Evolutionary conservation across 2,113 vertebrate species (phyloP).

Genomic region (Taurulus bubalis): DNA sequence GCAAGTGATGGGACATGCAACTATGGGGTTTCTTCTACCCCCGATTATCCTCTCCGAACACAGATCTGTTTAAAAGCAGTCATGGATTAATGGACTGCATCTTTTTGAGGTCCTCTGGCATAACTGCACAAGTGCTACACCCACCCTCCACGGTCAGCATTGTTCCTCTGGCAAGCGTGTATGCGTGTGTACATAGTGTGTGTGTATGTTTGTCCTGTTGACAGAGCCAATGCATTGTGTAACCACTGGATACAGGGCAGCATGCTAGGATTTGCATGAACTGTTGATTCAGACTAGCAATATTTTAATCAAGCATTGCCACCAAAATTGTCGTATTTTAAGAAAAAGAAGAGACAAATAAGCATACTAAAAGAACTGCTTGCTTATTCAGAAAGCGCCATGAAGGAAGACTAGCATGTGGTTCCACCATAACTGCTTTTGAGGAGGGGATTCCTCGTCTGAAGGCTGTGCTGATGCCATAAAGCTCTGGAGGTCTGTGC

Average conservation of each 20-base stretch:
- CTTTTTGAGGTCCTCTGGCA: conserved; percentile 73
- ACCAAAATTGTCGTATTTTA: conserved; percentile 79
- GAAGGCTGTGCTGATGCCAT: conserved; percentile 69
- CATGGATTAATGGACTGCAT: conserved; percentile 68
- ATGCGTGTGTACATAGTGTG: conserved; percentile 38
- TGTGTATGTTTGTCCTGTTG: conserved; percentile 72
- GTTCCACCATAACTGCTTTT: conserved; percentile 65
- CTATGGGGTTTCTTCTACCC: conserved; percentile 54
- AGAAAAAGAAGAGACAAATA: conserved; percentile 71
- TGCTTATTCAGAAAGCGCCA: conserved; percentile 72
- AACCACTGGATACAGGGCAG: conserved; percentile 84
- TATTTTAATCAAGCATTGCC: conserved; percentile 85
- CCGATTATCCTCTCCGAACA: conserved; percentile 63
- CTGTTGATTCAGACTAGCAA: conserved; percentile 88
- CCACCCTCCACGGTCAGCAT: conserved; percentile 69
- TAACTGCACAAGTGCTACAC: conserved; percentile 81
- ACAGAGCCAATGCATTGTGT: conserved; percentile 82
- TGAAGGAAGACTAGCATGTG: conserved; percentile 70
- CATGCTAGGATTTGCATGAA: conserved; percentile 84
- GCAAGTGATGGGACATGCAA: conserved; percentile 63
- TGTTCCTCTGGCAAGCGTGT: conserved; percentile 72
- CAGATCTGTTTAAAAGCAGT: conserved; percentile 68
- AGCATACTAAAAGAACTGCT: conserved; percentile 72
- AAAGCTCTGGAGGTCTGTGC: conserved; percentile 73
- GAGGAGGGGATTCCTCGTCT: conserved; percentile 54